Conservation (phyloP, 2,888 invertebrate genomes). For the Xestia ashworthii region DNA sequence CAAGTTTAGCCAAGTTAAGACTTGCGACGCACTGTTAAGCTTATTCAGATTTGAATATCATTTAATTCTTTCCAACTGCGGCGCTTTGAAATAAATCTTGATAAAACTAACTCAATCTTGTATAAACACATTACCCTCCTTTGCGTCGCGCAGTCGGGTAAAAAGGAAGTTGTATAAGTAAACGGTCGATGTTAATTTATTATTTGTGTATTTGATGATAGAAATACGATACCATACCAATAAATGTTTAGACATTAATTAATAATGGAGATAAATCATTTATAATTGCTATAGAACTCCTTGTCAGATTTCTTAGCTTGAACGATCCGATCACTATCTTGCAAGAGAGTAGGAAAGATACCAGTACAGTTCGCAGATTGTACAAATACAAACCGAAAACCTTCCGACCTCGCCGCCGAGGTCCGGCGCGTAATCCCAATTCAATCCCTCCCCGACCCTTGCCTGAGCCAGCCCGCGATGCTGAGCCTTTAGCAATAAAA, state of each 20-base stretch:
- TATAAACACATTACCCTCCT: no score
- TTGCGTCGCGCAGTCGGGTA: no score
- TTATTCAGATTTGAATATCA: constrained; percentile 70
- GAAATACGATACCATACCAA: constrained; percentile 18
- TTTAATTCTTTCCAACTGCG: constrained; percentile 63
- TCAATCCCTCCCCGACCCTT: no score
- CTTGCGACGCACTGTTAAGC: constrained; percentile 65
- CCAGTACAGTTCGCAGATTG: no score
- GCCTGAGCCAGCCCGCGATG: no score
- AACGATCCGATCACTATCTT: no score
- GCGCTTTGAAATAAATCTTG: constrained; percentile 58
- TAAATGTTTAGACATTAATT: constrained; percentile 39
- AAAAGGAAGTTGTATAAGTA: constrained; percentile 49
- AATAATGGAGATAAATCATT: constrained; percentile 19
- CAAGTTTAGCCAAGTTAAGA: constrained; percentile 66
- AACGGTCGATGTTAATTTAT: constrained; percentile 35
- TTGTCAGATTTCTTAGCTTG: constrained; percentile 31
- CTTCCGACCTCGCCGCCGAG: no score
- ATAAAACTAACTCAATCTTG: constrained; percentile 55
- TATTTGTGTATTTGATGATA: constrained; percentile 30
- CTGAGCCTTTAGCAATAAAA: no score
- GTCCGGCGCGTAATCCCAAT: no score
- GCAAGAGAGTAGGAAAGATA: no score
- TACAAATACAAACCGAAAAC: no score
- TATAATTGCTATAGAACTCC: constrained; percentile 12